A percentile compares a stretch with the other conserved stretches of the same genome.
Evolutionary conservation across 1,140 invertebrate species (phyloP).

Genomic region (Solenopsis fugax): DNA sequence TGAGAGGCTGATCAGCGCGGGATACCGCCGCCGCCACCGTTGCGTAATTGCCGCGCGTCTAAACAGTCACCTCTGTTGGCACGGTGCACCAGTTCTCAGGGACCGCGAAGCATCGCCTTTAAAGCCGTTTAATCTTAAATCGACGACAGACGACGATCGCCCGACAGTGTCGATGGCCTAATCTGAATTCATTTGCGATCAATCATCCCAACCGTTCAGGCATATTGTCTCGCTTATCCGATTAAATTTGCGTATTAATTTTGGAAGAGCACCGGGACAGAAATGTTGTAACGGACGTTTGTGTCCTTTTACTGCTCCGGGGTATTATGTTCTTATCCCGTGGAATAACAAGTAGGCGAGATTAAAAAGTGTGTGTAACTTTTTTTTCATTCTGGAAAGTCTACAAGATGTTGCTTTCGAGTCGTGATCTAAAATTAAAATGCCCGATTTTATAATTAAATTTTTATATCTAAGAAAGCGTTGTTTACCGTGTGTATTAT

Average conservation of each 20-base stretch:
- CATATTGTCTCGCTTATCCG: conserved; percentile 24
- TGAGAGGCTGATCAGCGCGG: conserved; percentile 57
- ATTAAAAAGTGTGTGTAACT: background rate
- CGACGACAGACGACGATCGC: conserved; percentile 7
- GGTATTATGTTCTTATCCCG: background rate
- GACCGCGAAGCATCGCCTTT: conserved; percentile 34
- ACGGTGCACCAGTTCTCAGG: conserved; percentile 58
- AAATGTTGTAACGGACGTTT: background rate
- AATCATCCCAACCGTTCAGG: background rate
- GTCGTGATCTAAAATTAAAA: conserved; percentile 22
- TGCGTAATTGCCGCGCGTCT: conserved; percentile 41
- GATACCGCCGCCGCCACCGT: conserved; percentile 53
- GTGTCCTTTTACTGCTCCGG: background rate
- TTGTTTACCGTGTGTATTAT: background rate
- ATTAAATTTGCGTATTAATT: conserved; percentile 29
- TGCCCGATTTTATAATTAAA: background rate
- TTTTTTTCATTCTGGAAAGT: background rate
- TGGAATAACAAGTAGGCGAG: background rate
- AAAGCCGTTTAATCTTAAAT: conserved; percentile 45
- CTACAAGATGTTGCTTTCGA: background rate
- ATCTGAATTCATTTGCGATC: conserved; percentile 45
- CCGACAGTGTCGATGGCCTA: conserved; percentile 30
- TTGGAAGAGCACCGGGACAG: background rate
- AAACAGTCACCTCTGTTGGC: conserved; percentile 38
- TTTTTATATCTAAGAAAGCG: background rate